Percentiles rank a stretch among this genome's conserved stretches.
These are phyloP conservation scores for Sinocyclocheilus rhinocerous DNA, from an alignment of 2,113 vertebrate species.

Conservation along the genomic window DNA sequence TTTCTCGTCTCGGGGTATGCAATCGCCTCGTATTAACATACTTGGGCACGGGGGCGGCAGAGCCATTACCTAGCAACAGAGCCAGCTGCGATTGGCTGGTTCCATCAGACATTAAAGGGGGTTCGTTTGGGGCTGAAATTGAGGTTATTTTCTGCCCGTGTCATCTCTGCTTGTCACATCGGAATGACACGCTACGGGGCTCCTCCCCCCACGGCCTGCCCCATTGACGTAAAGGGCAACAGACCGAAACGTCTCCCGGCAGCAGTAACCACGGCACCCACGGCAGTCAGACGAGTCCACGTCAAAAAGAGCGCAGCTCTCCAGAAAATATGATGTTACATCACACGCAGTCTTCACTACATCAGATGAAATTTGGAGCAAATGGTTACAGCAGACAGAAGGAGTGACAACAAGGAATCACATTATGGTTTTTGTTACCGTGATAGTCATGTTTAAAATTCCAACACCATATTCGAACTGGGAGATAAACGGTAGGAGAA, in stretches of 20 bases:
- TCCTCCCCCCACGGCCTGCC: conserved; percentile 50
- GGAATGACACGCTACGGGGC: conserved; percentile 53
- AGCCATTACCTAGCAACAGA: conserved; percentile 67
- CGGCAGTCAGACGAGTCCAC: conserved; percentile 42
- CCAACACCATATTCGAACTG: not conserved
- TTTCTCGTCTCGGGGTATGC: conserved; percentile 57
- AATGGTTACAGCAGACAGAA: conserved; percentile 16
- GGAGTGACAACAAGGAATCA: not conserved
- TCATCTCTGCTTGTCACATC: conserved; percentile 62
- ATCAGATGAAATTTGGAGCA: conserved; percentile 27
- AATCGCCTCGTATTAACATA: conserved; percentile 52
- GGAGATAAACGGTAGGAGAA: not conserved
- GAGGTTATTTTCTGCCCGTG: conserved; percentile 61
- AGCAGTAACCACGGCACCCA: conserved; percentile 24
- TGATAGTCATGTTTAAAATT: not conserved
- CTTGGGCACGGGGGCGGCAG: conserved; percentile 52
- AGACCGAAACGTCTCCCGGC: conserved; percentile 53
- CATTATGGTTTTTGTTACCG: not conserved
- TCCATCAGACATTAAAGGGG: conserved; percentile 51
- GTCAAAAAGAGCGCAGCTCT: not conserved
- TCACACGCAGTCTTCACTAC: conserved; percentile 33
- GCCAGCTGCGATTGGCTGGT: conserved; percentile 55
- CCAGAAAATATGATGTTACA: conserved; percentile 51
- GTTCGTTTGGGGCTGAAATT: conserved; percentile 44
- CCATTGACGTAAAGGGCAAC: conserved; percentile 57